Base-by-base conservation (phyloP, 2,797 vertebrate species). In the Falco rusticolus region DNA sequence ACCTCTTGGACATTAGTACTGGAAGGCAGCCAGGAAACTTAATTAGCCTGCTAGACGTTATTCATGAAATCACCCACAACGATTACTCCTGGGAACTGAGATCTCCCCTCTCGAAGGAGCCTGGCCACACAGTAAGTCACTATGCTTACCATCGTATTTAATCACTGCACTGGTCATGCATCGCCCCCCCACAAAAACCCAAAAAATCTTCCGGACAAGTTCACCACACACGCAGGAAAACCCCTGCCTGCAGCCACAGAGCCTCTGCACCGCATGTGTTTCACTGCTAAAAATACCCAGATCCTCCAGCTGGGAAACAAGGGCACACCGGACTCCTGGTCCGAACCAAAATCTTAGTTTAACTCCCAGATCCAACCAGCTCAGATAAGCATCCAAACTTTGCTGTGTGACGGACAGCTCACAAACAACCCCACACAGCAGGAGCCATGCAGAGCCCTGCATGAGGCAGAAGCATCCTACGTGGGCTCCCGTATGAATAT, bases 11-110 rank as follows among this genome's bases (percentile, higher is more conserved):
- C 59, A 63, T 86, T 21, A 90, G 79, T 11, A 3, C 51, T 76
- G 87, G 95, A 88, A 96, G 45, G 84, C 89, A 79, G 84, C 92
- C 96, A 96, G 89, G 80, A 79, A 97, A 91, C 61, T 87, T 89
- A 92, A 93, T 92, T 78, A 87, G 76, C 90, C 79, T 16, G 80
- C 34, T 51, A 60, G 41, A 29, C 88, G 61, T 94, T 90, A 87
- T 94, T 85, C 68, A 89, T 83, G 10, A 83, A 94, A 92, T 83
- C 68, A 92, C 78, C 90, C 85, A 82, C 89, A 76, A 57, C 24
- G 5, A 80, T 87, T 93, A 78, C 81, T 77, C 18, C 78, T 33
- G 88, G 89, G 93, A 86, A 88, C 26, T 76, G 56, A 93, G 74
- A 79, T 69, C 70, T 76, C 60, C 43, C 48, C 60, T 93, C 77